Conservation (phyloP, 2,888 invertebrate genomes). For the Leptothorax acervorum region DNA sequence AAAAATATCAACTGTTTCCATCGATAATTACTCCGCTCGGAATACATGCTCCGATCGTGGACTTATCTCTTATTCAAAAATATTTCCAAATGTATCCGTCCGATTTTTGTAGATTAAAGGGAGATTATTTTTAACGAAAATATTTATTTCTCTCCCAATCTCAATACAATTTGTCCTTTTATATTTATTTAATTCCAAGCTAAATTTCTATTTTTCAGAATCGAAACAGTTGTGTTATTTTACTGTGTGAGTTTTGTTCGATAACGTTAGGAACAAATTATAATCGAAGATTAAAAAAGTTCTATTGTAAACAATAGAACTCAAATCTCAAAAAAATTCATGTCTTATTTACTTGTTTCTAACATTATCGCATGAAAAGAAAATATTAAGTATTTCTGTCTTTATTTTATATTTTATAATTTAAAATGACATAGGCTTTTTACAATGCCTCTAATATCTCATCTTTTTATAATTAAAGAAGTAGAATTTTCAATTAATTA, state of each 20-base stretch:
- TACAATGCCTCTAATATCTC: neutral
- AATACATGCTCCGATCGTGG: neutral
- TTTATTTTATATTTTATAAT: neutral
- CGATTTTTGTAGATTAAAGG: neutral
- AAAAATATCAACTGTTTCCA: conserved; percentile 16
- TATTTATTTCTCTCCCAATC: neutral
- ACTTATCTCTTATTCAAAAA: neutral
- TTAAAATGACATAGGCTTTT: neutral
- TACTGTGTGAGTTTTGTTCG: neutral
- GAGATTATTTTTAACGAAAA: neutral
- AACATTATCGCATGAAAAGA: neutral
- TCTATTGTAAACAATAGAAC: neutral
- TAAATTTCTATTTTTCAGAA: neutral
- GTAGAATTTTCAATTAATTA: neutral
- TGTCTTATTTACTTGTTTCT: neutral
- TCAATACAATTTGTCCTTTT: neutral
- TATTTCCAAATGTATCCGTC: neutral
- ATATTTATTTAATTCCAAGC: neutral
- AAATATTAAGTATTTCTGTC: neutral
- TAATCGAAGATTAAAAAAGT: neutral
- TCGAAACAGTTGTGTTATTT: neutral
- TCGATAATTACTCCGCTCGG: neutral
- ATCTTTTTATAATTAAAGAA: conserved; percentile 2
- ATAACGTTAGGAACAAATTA: neutral
- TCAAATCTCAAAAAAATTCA: neutral